Percentiles rank a stretch among this genome's conserved stretches.
phyloP scores from a whole-genome alignment of 2,888 invertebrate genomes.

The Ephialtes manifestator region DNA sequence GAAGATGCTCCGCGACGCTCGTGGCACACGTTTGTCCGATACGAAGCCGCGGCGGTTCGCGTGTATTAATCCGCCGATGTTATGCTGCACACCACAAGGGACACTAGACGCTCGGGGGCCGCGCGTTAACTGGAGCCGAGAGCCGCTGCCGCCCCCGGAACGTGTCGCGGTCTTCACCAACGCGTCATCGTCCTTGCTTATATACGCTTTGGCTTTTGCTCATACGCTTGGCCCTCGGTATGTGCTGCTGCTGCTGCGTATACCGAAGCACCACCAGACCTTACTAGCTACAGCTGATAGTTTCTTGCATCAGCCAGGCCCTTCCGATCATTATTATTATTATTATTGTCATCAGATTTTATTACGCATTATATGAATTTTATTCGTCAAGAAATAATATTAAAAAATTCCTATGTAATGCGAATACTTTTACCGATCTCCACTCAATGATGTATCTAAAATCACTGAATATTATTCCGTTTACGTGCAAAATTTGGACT shows the following conservation, averaged over 20 bases:
- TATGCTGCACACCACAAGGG: background rate
- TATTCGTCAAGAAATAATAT: too few relatives aligned
- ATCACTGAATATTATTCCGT: too few relatives aligned
- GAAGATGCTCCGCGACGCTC: slow-evolving; percentile 30
- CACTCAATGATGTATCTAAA: too few relatives aligned
- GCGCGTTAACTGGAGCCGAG: slow-evolving; percentile 55
- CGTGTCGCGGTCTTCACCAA: slow-evolving; percentile 39
- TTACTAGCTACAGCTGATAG: slow-evolving; percentile 15
- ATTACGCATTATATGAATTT: too few relatives aligned
- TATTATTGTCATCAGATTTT: too few relatives aligned
- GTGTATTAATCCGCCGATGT: slow-evolving; percentile 60
- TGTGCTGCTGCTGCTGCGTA: slow-evolving; percentile 1
- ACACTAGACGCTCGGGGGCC: slow-evolving; percentile 48
- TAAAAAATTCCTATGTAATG: too few relatives aligned
- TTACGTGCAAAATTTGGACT: too few relatives aligned
- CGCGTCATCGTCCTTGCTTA: slow-evolving; percentile 51
- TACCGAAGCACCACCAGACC: slow-evolving; percentile 11
- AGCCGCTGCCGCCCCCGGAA: slow-evolving; percentile 35
- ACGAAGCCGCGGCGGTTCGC: slow-evolving; percentile 38
- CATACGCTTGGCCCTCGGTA: slow-evolving; percentile 4
- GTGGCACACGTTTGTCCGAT: slow-evolving; percentile 4
- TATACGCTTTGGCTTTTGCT: slow-evolving; percentile 21
- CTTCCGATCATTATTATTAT: slow-evolving; percentile 12
- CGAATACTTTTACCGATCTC: too few relatives aligned
- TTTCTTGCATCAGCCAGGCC: slow-evolving; percentile 17